Evolutionary conservation across 2,888 invertebrate genomes (phyloP), one percentile per base, ranked within the genome.

Genomic region (Fragum fragum): DNA sequence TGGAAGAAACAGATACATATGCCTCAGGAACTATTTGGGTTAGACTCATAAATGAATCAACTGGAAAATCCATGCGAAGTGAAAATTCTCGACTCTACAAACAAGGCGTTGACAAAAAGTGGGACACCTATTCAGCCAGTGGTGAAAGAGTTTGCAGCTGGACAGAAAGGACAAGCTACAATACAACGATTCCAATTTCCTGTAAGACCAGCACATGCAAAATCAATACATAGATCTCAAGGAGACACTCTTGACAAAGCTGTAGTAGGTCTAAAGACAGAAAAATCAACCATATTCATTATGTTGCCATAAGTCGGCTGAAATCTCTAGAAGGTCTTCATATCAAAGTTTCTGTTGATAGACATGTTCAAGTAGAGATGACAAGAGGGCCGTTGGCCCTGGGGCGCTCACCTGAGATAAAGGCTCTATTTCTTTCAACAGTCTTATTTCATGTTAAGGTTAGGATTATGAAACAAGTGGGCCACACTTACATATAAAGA

Each of bases 141-240:
- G n/a, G 47, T 70, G 42, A 76, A 73, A 52, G 26, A 79, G 29
- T 83, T 73, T 76, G 14, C 66, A 21, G 79, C 59, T 57, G 84
- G 81, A 42, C 47, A 73, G 21, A 63, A 80, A 47, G 63, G 70
- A 6, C 39, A 61, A 53, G 81, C 76, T 3, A 70, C 70, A 47
- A 61, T 87, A 16, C 83, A 76, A 72, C 73, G 85, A 72, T 76
- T 47, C 52, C 85, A 85, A 59, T 87, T 84, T 59, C 85, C 87
- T 29, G 28, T 87, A 14, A 68, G 79, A 39, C 71, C 74, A 47
- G 75, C 81, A 14, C 77, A 71, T 76, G 85, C 81, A 52, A 85
- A 84, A 76, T 79, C 83, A n/a, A 71, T 81, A 6, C 81, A 85
- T 29, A 73, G 79, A 29, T 63, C 83, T 36, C 85, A 85, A 82